Base-by-base conservation (phyloP, 2,888 invertebrate genomes). In the Nephrotoma flavescens region DNA sequence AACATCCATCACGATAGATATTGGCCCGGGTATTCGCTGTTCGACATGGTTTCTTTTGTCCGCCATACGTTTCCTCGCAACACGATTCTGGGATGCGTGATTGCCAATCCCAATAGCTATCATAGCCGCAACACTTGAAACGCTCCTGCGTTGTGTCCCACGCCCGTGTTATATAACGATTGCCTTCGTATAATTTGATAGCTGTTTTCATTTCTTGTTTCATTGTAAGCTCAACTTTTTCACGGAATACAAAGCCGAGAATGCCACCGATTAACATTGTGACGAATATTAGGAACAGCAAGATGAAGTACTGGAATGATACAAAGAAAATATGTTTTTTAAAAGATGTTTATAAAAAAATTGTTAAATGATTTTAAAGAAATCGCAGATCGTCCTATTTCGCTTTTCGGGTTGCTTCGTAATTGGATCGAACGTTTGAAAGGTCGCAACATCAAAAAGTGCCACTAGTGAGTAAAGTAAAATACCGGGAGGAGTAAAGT, bases 181-280 rank as follows among this genome's bases (percentile, higher is more conserved):
- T 93, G 19, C 93, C 93, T 85, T 95, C 95, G 90, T 97, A 97
- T 88, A 94, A 93, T 6, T 95, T 94, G 89, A 97, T 93, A 1
- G 96, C 94, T 19, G 95, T 94, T 88, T 93, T 93, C 96, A 97
- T 95, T 91, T 96, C 95, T 91, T 95, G 94, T 89, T 95, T 94
- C 91, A 97, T 93, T 0, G 95, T 95, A 84, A 94, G 93, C 86
- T 94, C 92, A 45, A 98, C 96, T 91, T 97, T 96, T 90, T 95
- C 96, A 84, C 97, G 94, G 92, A 97, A 98, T 86, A 98, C 97
- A 91, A 97, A 97, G 86, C 97, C 96, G 87, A 98, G 93, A 88
- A 98, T 96, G 83, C 97, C 98, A 52, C 97, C 97, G 87, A 98
- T 95, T 88, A 98, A 92, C 95, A 98, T 96, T 88, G 96, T 96